phyloP scores from a whole-genome alignment of 2,888 invertebrate genomes.

The Xanthostigma xanthostigma region DNA sequence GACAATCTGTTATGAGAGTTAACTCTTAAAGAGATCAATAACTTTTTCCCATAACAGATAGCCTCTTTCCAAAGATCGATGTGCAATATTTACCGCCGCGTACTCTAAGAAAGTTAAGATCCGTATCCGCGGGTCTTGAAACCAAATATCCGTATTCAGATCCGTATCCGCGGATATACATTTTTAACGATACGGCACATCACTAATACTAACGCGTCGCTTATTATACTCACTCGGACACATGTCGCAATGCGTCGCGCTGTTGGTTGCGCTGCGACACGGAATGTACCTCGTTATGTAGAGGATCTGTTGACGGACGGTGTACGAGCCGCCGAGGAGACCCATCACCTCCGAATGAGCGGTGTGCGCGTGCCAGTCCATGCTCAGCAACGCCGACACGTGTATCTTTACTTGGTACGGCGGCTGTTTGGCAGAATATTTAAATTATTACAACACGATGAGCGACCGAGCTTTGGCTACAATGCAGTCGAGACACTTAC shows the following conservation, averaged over 20 bases:
- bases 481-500: constrained; percentile 26
- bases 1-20: no score
- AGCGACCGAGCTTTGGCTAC: background rate
- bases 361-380: constrained; percentile 57
- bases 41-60: no score
- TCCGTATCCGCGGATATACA: no score
- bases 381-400: constrained; percentile 42
- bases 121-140: no score
- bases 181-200: no score
- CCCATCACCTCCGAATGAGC: constrained; percentile 62
- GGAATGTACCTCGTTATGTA: constrained; percentile 40
- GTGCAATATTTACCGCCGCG: no score
- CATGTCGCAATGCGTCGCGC: constrained; percentile 61
- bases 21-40: no score
- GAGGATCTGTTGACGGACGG: constrained; percentile 23
- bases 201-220: no score
- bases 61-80: no score
- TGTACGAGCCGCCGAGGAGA: constrained; percentile 44
- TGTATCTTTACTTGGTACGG: constrained; percentile 43
- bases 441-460: constrained; percentile 4
- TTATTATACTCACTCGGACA: constrained; percentile 41
- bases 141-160: no score
- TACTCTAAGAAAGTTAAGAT: no score
- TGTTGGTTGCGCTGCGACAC: constrained; percentile 46
- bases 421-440: constrained; percentile 30